Evolutionary conservation across 2,113 vertebrate species (phyloP).

Genomic region (Motacilla alba): DNA sequence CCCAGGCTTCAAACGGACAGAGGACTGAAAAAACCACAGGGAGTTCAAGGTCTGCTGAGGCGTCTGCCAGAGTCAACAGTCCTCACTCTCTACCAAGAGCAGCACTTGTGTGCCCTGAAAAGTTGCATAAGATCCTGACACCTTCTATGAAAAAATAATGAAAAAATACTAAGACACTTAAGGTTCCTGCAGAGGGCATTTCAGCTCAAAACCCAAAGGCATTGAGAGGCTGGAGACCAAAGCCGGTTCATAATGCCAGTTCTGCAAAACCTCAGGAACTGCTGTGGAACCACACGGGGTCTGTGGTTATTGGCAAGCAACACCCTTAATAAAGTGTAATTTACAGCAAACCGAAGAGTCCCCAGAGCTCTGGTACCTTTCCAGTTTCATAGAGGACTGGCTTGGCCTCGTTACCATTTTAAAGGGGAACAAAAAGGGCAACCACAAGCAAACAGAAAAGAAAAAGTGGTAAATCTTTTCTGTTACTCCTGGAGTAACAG

Average conservation of each 20-base stretch:
- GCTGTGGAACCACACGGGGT: background rate
- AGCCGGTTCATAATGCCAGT: background rate
- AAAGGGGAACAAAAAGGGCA: background rate
- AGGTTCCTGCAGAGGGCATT: background rate
- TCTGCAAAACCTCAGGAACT: background rate
- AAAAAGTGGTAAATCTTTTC: background rate
- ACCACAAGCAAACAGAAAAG: background rate
- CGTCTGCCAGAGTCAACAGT: conserved; percentile 12
- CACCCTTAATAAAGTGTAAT: background rate
- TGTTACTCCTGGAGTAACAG: too few relatives aligned
- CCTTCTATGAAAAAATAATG: background rate
- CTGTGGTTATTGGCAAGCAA: background rate
- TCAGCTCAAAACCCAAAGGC: background rate
- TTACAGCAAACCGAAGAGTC: background rate
- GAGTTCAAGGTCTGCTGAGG: conserved; percentile 8
- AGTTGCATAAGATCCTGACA: background rate
- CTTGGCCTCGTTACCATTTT: background rate
- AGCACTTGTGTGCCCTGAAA: background rate
- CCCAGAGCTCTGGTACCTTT: background rate
- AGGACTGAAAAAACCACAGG: background rate
- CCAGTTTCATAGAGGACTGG: background rate
- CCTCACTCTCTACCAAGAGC: background rate
- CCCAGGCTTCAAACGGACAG: background rate
- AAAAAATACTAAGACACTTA: background rate
- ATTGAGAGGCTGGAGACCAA: background rate